Evolutionary conservation across 2,113 vertebrate genomes (phyloP), one percentile per base, ranked within the genome.

Genomic region (Pteronura brasiliensis): DNA sequence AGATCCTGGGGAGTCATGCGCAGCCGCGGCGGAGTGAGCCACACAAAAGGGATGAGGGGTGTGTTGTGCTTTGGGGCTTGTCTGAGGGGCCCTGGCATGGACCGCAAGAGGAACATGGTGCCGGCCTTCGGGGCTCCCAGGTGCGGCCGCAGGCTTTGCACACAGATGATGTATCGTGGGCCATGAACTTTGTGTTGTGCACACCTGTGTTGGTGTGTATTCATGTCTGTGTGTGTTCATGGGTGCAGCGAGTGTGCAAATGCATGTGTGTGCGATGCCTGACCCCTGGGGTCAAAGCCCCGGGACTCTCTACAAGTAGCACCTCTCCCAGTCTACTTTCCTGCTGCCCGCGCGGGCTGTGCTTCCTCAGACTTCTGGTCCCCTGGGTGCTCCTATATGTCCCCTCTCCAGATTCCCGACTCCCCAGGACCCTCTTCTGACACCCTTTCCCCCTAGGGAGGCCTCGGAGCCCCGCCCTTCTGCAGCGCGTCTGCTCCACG

Each of bases 401-500:
- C 27, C 36, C 39, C 25, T 61, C n/a, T 82, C 47, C 6, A 8
- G 52, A n/a, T n/a, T 59, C 23, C 67, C 12, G 0, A 44, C 5
- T 20, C 15, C 47, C 0, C 17, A 27, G 2, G 5, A 4, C 34
- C 76, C 12, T 44, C 15, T 21, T 27, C 91, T 92, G 80, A 94
- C 59, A 17, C 61, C 31, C 47, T 15, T 10, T 90, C 57, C 88
- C 65, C 55, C 4, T 95, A 98, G 98, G 89, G 17, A 65, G 0
- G 1, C 79, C 65, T n/a, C 27, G 29, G 17, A 29, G 44, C 31
- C 87, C 21, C 74, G 4, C 86, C 49, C 12, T 47, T 18, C 13
- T 85, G 15, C 95, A 85, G 77, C 31, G 18, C 18, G 87, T 98
- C 63, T 90, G 95, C 84, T 97, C 90, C 92, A 44, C 2, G 13